Evolutionary conservation across 1,140 invertebrate species (phyloP).

Genomic region (Trypoxylus dichotomus): DNA sequence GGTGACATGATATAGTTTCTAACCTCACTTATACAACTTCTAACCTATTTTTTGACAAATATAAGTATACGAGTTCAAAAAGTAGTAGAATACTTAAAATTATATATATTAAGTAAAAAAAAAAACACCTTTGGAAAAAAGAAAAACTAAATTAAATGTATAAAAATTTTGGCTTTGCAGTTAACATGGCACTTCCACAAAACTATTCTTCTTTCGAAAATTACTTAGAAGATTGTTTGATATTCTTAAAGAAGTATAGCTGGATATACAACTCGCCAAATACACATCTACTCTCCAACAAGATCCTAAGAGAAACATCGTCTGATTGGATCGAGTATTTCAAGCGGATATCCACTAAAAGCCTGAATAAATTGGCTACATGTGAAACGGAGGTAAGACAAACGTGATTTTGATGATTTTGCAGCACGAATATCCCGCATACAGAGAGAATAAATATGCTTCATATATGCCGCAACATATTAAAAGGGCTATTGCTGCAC

Average conservation of each 20-base stretch:
- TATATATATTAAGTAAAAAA: no score
- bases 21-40: no score
- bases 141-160: neutral
- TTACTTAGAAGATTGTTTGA: conserved; percentile 62
- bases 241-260: conserved; percentile 62
- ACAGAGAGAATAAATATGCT: conserved; percentile 26
- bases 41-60: no score
- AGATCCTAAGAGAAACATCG: conserved; percentile 60
- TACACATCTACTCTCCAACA: conserved; percentile 63
- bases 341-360: conserved; percentile 51
- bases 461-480: no score
- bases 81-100: no score
- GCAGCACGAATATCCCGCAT: no score
- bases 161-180: neutral
- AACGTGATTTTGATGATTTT: no score
- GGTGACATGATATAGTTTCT: no score
- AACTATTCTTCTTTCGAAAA: conserved; percentile 44
- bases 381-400: conserved; percentile 39
- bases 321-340: conserved; percentile 57
- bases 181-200: conserved; percentile 40
- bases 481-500: no score
- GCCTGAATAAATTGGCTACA: conserved; percentile 54
- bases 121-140: neutral
- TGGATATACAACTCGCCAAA: conserved; percentile 70
- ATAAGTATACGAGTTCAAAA: no score